Base-by-base conservation (phyloP, 1,140 invertebrate species). In the Eubasilissa regina region DNA sequence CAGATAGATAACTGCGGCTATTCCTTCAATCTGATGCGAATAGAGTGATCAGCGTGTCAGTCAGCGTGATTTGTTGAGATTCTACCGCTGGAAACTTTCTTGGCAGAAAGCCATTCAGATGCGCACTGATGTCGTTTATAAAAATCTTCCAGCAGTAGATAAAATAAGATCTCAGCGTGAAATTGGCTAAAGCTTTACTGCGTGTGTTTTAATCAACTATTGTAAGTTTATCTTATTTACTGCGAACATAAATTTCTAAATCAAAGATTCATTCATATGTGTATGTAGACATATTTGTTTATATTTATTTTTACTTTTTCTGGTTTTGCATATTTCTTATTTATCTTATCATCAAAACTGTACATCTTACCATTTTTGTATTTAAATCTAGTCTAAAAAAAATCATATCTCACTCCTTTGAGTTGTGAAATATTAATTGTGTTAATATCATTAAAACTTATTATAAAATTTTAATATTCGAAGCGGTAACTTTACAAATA, bases 1-100 rank as follows among this genome's bases (percentile, higher is more conserved):
- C 12, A 21, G 58, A 35, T n/a, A 21, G 25, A 62, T 62, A 21
- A 62, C 0, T 62, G 58, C 11, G 25, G 58, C 25, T 62, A 62
- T 62, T 62, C n/a, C 53, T 56, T 56, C n/a, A 56, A 35, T 56
- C 53, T 56, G 53, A 56, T 17, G 53, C 19, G 58, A 62, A 62
- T 35, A 10, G 58, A 62, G 58, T 62, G 58, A 62, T 62, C 58
- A 25, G 58, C 25, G 25, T 62, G 19, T 62, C 25, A 17, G 13
- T 21, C 58, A 21, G 58, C 17, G 12, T 62, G 58, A 62, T 62
- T 62, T 62, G 58, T 62, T 0, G 12, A 21, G 17, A 19, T 25
- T 35, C 58, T 11, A 25, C 58, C 25, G 13, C 58, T 35, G 58
- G 58, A 19, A 56, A 56, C 25, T 62, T 35, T 62, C 21, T 25